Evolutionary conservation across 2,797 vertebrate genomes (phyloP).

Genomic region (Myotis vivesi): DNA sequence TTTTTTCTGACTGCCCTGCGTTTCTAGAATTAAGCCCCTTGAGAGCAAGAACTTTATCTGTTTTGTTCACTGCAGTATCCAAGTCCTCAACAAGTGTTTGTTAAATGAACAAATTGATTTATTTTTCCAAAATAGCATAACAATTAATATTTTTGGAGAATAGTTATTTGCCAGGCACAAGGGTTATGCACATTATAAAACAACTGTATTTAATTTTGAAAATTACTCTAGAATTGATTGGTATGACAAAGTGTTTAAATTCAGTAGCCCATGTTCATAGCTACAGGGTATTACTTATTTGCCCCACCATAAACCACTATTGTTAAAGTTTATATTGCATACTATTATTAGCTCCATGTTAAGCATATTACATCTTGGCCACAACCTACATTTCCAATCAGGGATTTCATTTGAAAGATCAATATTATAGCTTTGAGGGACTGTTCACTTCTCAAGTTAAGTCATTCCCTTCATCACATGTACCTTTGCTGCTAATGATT

Average conservation of each 20-base stretch:
- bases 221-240: not conserved
- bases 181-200: not conserved
- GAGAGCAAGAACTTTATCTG: not conserved
- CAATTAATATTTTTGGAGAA: not conserved
- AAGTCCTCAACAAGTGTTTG: not conserved
- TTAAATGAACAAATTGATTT: not conserved
- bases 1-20: not conserved
- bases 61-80: not conserved
- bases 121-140: not conserved
- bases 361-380: not conserved
- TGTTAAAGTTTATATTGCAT: not conserved
- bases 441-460: not conserved
- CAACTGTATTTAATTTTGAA: not conserved
- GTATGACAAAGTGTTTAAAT: not conserved
- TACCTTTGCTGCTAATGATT: not conserved
- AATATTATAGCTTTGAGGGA: not conserved
- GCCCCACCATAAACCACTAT: no score
- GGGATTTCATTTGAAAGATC: not conserved
- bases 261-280: not conserved
- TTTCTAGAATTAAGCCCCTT: not conserved
- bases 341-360: not conserved
- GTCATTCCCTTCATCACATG: not conserved
- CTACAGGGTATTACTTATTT: not conserved
- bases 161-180: not conserved
- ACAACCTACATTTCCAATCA: not conserved